Percentiles rank a stretch among this genome's conserved stretches.
Conservation (phyloP, 2,888 invertebrate species). For the Volucella inanis region DNA sequence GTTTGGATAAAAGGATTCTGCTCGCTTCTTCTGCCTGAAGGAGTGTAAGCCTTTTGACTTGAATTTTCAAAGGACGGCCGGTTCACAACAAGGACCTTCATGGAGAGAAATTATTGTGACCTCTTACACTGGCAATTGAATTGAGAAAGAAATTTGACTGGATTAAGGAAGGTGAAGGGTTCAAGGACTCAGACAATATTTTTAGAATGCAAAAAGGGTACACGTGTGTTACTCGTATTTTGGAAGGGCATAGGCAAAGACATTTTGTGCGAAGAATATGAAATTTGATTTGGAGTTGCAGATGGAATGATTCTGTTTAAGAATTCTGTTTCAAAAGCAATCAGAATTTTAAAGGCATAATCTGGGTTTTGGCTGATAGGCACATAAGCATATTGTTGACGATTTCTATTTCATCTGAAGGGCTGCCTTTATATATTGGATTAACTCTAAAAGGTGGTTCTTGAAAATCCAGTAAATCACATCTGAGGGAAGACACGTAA, state of each 20-base stretch:
- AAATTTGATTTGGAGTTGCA: neutral
- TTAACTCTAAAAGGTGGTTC: too few relatives aligned
- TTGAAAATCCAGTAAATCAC: too few relatives aligned
- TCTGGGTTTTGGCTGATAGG: too few relatives aligned
- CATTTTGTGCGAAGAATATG: slow-evolving; percentile 10
- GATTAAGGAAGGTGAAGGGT: slow-evolving; percentile 32
- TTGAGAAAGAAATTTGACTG: slow-evolving; percentile 17
- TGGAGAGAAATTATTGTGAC: slow-evolving; percentile 48
- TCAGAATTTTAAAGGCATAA: too few relatives aligned
- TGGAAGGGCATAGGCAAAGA: neutral
- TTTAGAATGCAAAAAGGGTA: neutral
- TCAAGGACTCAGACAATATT: slow-evolving; percentile 24
- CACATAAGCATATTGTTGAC: too few relatives aligned
- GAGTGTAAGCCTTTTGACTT: slow-evolving; percentile 60
- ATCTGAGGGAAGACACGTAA: too few relatives aligned
- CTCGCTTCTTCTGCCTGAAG: slow-evolving; percentile 8
- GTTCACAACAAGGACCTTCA: slow-evolving; percentile 50
- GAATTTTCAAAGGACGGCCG: slow-evolving; percentile 30
- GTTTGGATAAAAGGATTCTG: slow-evolving; percentile 47
- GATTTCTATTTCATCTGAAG: too few relatives aligned
- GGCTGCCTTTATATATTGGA: too few relatives aligned
- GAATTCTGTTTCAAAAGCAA: neutral
- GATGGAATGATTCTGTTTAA: neutral
- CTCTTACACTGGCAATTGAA: slow-evolving; percentile 62
- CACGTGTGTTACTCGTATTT: neutral